A percentile compares a stretch with the other conserved stretches of the same genome.
phyloP scores from a whole-genome alignment of 2,113 vertebrate species.

The Delphinus delphis region DNA sequence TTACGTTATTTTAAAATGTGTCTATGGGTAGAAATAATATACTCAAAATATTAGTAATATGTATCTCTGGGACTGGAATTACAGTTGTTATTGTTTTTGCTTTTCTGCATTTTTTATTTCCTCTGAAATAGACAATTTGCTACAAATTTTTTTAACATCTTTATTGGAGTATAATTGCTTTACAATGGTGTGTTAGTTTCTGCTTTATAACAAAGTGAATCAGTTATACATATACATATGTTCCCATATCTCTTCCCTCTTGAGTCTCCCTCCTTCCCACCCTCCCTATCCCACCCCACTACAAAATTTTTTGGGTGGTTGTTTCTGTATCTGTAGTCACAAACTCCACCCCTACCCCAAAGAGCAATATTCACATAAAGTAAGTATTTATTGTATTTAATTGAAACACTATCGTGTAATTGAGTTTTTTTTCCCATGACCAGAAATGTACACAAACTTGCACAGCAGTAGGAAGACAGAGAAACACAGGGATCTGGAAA shows the following conservation, averaged over 20 bases:
- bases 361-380: neutral
- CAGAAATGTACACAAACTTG: neutral
- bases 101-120: slow-evolving; percentile 1
- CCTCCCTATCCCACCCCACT: neutral
- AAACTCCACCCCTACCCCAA: neutral
- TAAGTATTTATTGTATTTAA: slow-evolving; percentile 14
- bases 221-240: no score
- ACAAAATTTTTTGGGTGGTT: neutral
- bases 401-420: neutral
- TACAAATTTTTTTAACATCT: neutral
- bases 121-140: neutral
- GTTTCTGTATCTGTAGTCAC: neutral
- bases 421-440: neutral
- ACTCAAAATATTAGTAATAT: slow-evolving; percentile 2
- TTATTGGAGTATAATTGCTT: no score
- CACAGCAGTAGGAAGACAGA: neutral
- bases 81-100: neutral
- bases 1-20: neutral
- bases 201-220: no score
- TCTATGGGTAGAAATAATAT: neutral
- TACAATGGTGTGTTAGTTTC: no score
- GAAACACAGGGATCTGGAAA: neutral
- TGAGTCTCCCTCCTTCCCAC: no score
- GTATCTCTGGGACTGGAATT: neutral
- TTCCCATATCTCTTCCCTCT: no score